These are phyloP conservation scores for Hirtodrosophila trivittata DNA, from an alignment of 2,888 invertebrate genomes.

Conservation along the genomic window DNA sequence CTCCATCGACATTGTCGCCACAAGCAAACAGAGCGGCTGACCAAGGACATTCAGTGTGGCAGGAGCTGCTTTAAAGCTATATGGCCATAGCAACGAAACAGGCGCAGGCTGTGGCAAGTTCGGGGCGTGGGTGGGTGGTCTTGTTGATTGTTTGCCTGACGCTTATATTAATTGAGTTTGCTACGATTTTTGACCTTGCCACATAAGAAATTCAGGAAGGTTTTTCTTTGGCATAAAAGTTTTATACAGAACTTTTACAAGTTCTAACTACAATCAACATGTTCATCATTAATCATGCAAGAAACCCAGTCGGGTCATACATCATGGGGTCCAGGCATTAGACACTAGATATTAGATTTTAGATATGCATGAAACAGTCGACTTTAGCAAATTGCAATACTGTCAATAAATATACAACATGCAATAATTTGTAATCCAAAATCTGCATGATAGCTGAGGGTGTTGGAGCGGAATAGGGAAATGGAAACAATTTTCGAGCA, in stretches of 20 bases:
- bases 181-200: conserved; percentile 70
- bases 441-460: conserved; percentile 59
- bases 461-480: conserved; percentile 3
- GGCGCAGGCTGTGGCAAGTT: conserved; percentile 8
- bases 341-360: conserved; percentile 33
- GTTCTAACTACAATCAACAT: conserved; percentile 27
- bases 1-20: conserved; percentile 20
- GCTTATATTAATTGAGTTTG: conserved; percentile 79
- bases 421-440: conserved; percentile 61
- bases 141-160: conserved; percentile 58
- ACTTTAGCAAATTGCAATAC: conserved; percentile 72
- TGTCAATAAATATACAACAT: conserved; percentile 65
- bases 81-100: conserved; percentile 26
- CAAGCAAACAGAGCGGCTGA: conserved; percentile 50
- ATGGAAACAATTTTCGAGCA: conserved; percentile 68
- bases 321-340: conserved; percentile 40
- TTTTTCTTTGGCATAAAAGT: conserved; percentile 15
- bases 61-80: conserved; percentile 53
- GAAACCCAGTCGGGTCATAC: conserved; percentile 48
- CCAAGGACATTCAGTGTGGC: conserved; percentile 53
- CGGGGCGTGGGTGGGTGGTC: neutral
- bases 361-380: conserved; percentile 70
- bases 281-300: conserved; percentile 64
- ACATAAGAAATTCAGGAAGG: conserved; percentile 50
- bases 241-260: conserved; percentile 11